These are phyloP conservation scores for Triplophysa dalaica DNA, from an alignment of 2,113 vertebrate species.

Conservation along the genomic window DNA sequence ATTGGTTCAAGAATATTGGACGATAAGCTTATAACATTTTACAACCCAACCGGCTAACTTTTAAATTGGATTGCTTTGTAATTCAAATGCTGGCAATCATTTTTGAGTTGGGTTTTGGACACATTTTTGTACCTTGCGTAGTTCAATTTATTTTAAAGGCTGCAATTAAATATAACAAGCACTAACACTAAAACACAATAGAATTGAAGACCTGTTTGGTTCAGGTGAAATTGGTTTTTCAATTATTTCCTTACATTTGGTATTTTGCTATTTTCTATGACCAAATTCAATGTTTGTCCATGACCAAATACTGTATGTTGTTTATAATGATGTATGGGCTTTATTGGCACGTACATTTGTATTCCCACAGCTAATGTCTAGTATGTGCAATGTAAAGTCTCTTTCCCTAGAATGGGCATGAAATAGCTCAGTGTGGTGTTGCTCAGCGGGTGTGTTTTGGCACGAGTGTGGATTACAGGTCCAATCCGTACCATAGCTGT, in stretches of 20 bases:
- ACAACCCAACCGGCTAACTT: background rate
- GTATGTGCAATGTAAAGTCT: background rate
- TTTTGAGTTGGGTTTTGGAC: background rate
- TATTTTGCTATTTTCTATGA: background rate
- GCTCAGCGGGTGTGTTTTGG: slow-evolving; percentile 38
- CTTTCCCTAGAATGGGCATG: background rate
- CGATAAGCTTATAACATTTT: background rate
- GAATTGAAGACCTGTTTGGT: background rate
- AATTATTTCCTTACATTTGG: slow-evolving; percentile 20
- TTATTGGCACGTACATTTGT: too few relatives aligned
- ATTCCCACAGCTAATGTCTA: too few relatives aligned
- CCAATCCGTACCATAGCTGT: slow-evolving; percentile 33
- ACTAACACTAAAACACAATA: slow-evolving; percentile 24
- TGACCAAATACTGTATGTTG: too few relatives aligned
- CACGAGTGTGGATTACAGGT: slow-evolving; percentile 45
- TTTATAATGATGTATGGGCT: too few relatives aligned
- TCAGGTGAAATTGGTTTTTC: background rate
- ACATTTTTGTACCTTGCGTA: slow-evolving; percentile 14
- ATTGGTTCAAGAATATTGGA: background rate
- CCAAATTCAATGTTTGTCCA: background rate
- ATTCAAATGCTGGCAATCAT: background rate
- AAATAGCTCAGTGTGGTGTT: slow-evolving; percentile 11
- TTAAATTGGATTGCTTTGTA: background rate
- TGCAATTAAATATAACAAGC: slow-evolving; percentile 20
- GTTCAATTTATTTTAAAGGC: background rate